phyloP scores from a whole-genome alignment of 2,113 vertebrate species.

The Erythrolamprus reginae region DNA sequence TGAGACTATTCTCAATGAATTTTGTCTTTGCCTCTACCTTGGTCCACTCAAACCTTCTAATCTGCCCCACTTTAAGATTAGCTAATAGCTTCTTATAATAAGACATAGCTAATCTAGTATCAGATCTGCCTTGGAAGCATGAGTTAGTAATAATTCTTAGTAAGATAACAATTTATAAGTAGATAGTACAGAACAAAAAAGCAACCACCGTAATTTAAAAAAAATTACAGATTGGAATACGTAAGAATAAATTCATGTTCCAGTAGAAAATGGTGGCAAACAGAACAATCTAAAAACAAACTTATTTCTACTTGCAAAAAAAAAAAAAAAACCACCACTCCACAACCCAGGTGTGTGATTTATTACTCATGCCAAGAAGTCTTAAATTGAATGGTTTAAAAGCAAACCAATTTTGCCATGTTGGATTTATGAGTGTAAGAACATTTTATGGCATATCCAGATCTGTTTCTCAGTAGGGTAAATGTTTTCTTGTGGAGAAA shows the following conservation, averaged over 20 bases:
- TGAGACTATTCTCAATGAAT: not conserved
- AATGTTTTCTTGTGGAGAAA: conserved; percentile 7
- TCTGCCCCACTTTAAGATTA: not conserved
- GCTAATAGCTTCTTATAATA: not conserved
- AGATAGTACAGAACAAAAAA: not conserved
- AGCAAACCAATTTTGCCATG: conserved; percentile 34
- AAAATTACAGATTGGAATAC: not conserved
- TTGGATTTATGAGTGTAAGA: conserved; percentile 28
- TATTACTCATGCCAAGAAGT: conserved; percentile 29
- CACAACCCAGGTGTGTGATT: conserved; percentile 11
- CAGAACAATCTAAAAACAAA: not conserved
- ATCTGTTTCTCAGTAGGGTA: conserved; percentile 27
- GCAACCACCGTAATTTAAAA: not conserved
- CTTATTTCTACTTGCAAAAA: not conserved
- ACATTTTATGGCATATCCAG: conserved; percentile 29
- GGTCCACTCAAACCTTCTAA: not conserved
- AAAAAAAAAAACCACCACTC: not conserved
- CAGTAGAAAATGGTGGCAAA: conserved; percentile 1
- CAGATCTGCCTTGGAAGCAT: not conserved
- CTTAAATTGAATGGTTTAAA: conserved; percentile 34
- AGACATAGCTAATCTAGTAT: not conserved
- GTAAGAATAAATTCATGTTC: not conserved
- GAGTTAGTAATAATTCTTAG: no score
- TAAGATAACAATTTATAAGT: not conserved
- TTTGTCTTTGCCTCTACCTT: not conserved